A percentile compares a stretch with the other conserved stretches of the same genome.
Evolutionary conservation across 92 coral and sea anemone species (phyloP).

Genomic region (Galaxea fascicularis): DNA sequence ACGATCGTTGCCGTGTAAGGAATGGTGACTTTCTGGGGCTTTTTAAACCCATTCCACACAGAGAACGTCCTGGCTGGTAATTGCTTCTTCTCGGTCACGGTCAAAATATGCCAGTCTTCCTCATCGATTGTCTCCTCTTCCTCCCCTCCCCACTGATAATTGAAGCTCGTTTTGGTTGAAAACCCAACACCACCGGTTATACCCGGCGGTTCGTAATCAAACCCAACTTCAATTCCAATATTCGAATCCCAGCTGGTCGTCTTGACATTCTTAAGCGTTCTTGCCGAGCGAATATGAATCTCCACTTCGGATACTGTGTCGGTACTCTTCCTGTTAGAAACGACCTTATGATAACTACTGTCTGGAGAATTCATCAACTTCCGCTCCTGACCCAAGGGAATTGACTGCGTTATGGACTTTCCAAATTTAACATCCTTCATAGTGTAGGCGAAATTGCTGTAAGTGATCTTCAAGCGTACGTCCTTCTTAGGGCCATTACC

Average conservation of each 20-base stretch:
- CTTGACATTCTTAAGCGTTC: slow-evolving; percentile 29
- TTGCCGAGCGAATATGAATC: slow-evolving; percentile 17
- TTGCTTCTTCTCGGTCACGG: slow-evolving; percentile 1
- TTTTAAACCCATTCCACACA: slow-evolving; percentile 39
- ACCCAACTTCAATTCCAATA: slow-evolving; percentile 28
- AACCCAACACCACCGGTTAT: slow-evolving; percentile 39
- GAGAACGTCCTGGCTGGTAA: slow-evolving; percentile 17
- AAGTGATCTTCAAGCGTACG: slow-evolving; percentile 47
- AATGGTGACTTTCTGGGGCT: slow-evolving; percentile 44
- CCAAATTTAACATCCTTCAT: slow-evolving; percentile 46
- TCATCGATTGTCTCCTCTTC: slow-evolving; percentile 27
- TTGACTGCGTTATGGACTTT: slow-evolving; percentile 7
- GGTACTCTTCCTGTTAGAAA: not conserved
- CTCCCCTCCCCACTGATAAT: slow-evolving; percentile 37
- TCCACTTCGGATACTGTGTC: not conserved
- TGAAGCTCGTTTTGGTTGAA: slow-evolving; percentile 24
- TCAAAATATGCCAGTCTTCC: slow-evolving; percentile 49
- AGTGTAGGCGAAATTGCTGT: slow-evolving; percentile 13
- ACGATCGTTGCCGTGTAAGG: slow-evolving; percentile 54
- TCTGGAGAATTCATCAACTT: slow-evolving; percentile 6
- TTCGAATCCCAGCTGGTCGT: slow-evolving; percentile 40
- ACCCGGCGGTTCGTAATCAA: slow-evolving; percentile 31
- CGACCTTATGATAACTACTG: slow-evolving; percentile 26
- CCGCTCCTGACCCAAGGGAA: slow-evolving; percentile 16
- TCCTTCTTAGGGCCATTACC: slow-evolving; percentile 52